These are phyloP conservation scores for Popillia japonica DNA, from an alignment of 1,140 invertebrate species.

Conservation along the genomic window DNA sequence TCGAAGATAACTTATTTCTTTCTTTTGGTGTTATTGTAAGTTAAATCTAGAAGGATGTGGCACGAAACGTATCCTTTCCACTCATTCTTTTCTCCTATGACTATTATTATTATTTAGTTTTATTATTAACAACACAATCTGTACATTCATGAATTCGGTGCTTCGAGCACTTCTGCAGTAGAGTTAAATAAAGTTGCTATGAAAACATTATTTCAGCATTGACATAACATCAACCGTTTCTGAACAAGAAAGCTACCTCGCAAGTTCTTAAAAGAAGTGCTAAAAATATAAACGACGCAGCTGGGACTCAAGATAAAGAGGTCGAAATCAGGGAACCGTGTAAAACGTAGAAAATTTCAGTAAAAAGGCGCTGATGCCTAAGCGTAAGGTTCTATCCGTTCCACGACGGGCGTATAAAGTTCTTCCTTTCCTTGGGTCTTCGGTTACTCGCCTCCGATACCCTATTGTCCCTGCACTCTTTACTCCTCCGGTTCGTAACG, in stretches of 20 bases:
- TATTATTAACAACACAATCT: too few species aligned
- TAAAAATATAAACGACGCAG: background rate
- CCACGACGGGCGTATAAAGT: background rate
- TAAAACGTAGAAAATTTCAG: slow-evolving; percentile 1
- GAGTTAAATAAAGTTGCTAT: too few species aligned
- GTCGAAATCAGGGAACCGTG: background rate
- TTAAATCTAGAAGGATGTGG: too few species aligned
- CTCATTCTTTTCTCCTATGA: too few species aligned
- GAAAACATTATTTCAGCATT: too few species aligned
- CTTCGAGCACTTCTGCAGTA: too few species aligned
- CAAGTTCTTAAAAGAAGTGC: background rate
- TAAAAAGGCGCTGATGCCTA: background rate
- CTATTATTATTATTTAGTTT: too few species aligned
- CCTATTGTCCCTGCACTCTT: background rate
- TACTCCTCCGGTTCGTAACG: background rate
- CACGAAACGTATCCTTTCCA: too few species aligned
- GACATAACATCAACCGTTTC: too few species aligned
- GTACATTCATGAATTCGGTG: too few species aligned
- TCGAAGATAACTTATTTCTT: too few species aligned
- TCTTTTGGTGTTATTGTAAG: too few species aligned
- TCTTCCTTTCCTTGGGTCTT: background rate
- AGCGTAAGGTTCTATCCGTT: background rate
- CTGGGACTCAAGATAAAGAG: background rate
- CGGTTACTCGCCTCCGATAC: background rate
- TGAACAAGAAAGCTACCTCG: background rate